Evolutionary conservation across 2,797 vertebrate genomes (phyloP).

Genomic region (Eutrigla gurnardus): DNA sequence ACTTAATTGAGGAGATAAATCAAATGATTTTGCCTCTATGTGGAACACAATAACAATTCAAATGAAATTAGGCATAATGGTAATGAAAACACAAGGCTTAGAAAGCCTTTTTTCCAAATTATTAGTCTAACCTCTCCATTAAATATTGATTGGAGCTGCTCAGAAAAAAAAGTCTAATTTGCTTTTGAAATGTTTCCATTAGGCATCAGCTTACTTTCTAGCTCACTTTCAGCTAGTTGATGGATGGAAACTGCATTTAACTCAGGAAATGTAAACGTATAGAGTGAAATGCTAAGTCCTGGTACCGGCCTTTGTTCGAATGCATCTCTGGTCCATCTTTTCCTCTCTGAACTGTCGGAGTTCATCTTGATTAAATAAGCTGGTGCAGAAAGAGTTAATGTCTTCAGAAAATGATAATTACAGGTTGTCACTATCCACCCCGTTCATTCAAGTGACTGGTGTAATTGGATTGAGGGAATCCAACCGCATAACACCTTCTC

Average conservation of each 20-base stretch:
- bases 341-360: conserved; percentile 63
- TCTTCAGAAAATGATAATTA: conserved; percentile 80
- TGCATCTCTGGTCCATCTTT: conserved; percentile 32
- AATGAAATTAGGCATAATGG: conserved; percentile 34
- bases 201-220: neutral
- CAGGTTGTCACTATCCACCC: conserved; percentile 72
- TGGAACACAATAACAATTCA: conserved; percentile 38
- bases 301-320: conserved; percentile 40
- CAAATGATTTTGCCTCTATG: conserved; percentile 31
- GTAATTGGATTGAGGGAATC: conserved; percentile 77
- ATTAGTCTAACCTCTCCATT: neutral
- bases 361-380: conserved; percentile 66
- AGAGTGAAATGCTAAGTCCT: conserved; percentile 3
- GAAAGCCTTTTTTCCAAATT: conserved; percentile 14
- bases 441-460: conserved; percentile 69
- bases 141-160: conserved; percentile 18
- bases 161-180: neutral
- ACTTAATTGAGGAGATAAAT: conserved; percentile 56
- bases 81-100: conserved; percentile 35
- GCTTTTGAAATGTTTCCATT: neutral
- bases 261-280: conserved; percentile 29
- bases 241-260: conserved; percentile 29
- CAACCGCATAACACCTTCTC: conserved; percentile 59
- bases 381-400: conserved; percentile 67
- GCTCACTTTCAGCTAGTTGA: conserved; percentile 1